Base-by-base conservation (phyloP, 2,797 vertebrate species). In the Kryptopterus vitreolus region DNA sequence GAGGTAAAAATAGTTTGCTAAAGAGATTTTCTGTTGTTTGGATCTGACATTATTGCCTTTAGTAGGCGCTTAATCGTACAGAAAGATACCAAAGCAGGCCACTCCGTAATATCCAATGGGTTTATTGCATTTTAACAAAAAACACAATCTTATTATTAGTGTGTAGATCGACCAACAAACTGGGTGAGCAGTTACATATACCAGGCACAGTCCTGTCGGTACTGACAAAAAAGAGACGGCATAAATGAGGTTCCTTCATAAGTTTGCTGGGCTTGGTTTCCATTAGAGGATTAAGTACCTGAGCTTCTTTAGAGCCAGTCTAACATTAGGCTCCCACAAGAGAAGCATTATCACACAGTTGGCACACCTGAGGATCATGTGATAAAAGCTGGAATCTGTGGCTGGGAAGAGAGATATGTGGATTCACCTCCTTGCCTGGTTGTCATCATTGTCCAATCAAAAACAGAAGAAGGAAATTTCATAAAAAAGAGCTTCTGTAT, bases 1-100 rank as follows among this genome's bases (percentile, higher is more conserved):
- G 20, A n/a, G 43, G 58, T 20, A 79, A 79, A 81, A 75, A 22
- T 61, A 71, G 26, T 24, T 71, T 22, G 46, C 12, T 43, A 70
- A 50, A 22, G 5, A n/a, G 22, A 31, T 52, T 53, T 55, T 12
- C 16, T 73, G 55, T 58, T 43, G 11, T 2, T 26, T 15, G 33
- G 33, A 7, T 71, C 33, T 58, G 6, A 58, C 13, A 4, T 50
- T 15, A 13, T 52, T 53, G 50, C 10, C 29, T 72, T 4, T 15
- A 20, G 57, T 26, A 22, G 22, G 22, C 50, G 26, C 2, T 7
- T 24, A 77, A 77, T 48, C 55, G 13, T 22, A 77, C 24, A 61
- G 48, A 63, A 50, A 77, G 18, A 58, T 29, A 18, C 6, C 20
- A 13, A 61, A 31, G 69, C 11, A 48, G 2, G 9, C 46, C 57